Percentiles rank a stretch among this genome's conserved stretches.
Conservation (phyloP, 1,140 invertebrate species). For the Tetranychus urticae region DNA sequence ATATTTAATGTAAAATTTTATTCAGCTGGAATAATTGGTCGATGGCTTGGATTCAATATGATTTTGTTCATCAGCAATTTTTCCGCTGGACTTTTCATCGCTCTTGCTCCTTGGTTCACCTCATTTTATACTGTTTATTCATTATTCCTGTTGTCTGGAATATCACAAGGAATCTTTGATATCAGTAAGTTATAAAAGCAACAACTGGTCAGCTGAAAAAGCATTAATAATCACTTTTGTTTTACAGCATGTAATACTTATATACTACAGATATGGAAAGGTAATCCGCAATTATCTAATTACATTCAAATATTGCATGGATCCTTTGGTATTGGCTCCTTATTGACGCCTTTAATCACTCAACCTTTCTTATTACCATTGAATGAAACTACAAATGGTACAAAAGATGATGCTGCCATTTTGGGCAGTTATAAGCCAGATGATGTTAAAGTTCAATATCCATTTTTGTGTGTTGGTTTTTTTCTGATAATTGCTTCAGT, state of each 20-base stretch:
- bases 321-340: conserved; percentile 27
- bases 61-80: no score
- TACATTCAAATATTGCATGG: conserved; percentile 29
- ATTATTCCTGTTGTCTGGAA: not conserved
- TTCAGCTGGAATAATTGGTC: no score
- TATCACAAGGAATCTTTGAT: not conserved
- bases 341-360: conserved; percentile 26
- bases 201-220: no score
- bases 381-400: not conserved
- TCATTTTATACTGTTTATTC: not conserved
- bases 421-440: not conserved
- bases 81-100: not conserved
- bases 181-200: not conserved
- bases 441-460: not conserved
- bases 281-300: conserved; percentile 20
- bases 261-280: conserved; percentile 26
- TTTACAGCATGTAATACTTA: not conserved
- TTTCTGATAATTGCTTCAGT: not conserved
- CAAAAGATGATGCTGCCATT: no score
- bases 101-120: not conserved
- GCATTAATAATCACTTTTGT: no score
- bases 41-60: no score
- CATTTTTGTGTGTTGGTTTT: not conserved
- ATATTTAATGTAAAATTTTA: no score
- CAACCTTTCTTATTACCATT: conserved; percentile 20